These are phyloP conservation scores for Psophia crepitans DNA, from an alignment of 2,113 vertebrate genomes.

Conservation along the genomic window DNA sequence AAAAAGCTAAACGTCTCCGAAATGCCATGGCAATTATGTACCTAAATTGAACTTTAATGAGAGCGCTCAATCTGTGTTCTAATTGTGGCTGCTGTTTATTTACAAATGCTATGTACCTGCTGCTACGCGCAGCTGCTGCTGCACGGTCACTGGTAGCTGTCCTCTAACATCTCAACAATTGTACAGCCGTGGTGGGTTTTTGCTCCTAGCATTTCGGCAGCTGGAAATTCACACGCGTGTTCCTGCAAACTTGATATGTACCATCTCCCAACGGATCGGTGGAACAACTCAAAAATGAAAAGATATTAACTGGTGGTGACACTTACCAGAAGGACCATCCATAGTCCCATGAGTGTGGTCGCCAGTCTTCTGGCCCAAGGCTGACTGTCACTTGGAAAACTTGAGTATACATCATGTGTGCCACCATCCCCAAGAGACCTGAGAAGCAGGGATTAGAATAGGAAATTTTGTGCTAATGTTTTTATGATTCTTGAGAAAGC, in stretches of 20 bases:
- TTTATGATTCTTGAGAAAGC: not conserved
- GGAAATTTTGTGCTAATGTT: not conserved
- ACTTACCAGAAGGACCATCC: conserved; percentile 96
- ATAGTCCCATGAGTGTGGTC: conserved; percentile 91
- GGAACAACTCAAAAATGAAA: not conserved
- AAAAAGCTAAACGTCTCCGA: conserved; percentile 5
- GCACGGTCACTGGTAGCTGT: not conserved
- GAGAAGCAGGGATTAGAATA: conserved; percentile 20
- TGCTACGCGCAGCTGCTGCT: conserved; percentile 7
- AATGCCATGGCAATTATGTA: conserved; percentile 57
- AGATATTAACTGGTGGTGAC: not conserved
- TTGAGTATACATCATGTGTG: conserved; percentile 94
- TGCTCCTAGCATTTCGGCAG: not conserved
- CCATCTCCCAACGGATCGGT: not conserved
- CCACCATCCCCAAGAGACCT: conserved; percentile 95
- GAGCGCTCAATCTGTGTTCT: conserved; percentile 44
- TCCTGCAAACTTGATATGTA: not conserved
- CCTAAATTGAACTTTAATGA: conserved; percentile 62
- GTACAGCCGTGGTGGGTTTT: accelerated
- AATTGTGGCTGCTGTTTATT: conserved; percentile 53
- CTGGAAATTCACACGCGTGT: not conserved
- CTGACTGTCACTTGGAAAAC: conserved; percentile 95
- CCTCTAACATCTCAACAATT: not conserved
- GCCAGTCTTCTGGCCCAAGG: conserved; percentile 93
- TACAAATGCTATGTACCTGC: conserved; percentile 26